Evolutionary conservation across 2,888 invertebrate genomes (phyloP), one percentile per base, ranked within the genome.

Genomic region (Microctonus aethiopoides): DNA sequence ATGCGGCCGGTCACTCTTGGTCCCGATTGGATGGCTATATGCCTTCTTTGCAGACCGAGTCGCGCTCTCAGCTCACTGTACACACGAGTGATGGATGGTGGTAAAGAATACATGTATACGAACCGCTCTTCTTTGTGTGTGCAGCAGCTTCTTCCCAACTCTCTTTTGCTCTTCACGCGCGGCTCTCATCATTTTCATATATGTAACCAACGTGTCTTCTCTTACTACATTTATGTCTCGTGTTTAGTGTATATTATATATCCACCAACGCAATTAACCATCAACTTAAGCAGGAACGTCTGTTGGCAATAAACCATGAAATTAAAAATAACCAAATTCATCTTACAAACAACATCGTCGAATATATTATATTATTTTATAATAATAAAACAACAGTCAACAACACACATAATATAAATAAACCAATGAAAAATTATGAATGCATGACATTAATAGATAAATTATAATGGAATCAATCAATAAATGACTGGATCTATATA

Each of bases 1-100:
- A 76, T 69, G 76, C 76, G 74, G 74, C 71, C 70, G 70, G 73
- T 72, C 67, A 41, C 26, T 34, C 59, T 26, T 36, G 69, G 64
- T 68, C 60, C 57, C 59, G 4, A 46, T 46, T 77, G 79, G 81
- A 71, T 70, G 59, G 60, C 68, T 66, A 51, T 32, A 20, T 46
- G 60, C n/a, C n/a, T n/a, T 41, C 57, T 32, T 46, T 46, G 16
- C 46, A n/a, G 46, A 7, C 16, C 46, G 46, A 16, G 6, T 46
- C 46, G 46, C 16, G 16, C 16, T 46, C 46, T 46, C 16, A 7
- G 16, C 46, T 16, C 16, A 16, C 46, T 46, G 16, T 46, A 46
- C 46, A 46, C 46, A 46, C 46, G 46, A 46, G 46, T 46, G 46
- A 46, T 46, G 16, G 46, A 46, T 46, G 46, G 46, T 46, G 46